Conservation (phyloP, 2,797 vertebrate genomes). For the Austrolebias charrua region DNA sequence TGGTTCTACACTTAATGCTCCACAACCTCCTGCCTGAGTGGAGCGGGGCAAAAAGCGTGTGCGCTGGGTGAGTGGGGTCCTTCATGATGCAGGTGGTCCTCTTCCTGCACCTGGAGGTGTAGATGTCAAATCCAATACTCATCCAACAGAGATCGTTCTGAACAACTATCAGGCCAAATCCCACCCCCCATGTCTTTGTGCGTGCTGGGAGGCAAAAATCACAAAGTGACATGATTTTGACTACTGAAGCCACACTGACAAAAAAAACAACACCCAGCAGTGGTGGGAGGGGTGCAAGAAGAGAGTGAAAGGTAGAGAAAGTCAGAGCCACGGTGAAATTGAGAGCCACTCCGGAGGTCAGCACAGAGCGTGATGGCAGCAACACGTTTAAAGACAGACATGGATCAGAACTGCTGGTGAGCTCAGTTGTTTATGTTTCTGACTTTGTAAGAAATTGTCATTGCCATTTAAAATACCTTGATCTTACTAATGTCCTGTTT, state of each 20-base stretch:
- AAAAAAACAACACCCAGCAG: conserved; percentile 29
- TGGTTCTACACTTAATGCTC: too few relatives aligned
- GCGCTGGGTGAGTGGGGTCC: too few relatives aligned
- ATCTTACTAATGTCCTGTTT: neutral
- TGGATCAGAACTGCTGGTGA: conserved; percentile 56
- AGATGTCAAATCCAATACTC: neutral
- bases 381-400: conserved; percentile 28
- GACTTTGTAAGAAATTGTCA: neutral
- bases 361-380: conserved; percentile 21
- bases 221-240: conserved; percentile 27
- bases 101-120: too few relatives aligned
- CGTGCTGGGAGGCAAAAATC: neutral
- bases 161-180: too few relatives aligned
- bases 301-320: conserved; percentile 62
- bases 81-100: too few relatives aligned
- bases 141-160: neutral
- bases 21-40: too few relatives aligned
- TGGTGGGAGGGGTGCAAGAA: conserved; percentile 53
- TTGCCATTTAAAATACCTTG: neutral
- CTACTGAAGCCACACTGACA: conserved; percentile 59
- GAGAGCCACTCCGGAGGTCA: conserved; percentile 49
- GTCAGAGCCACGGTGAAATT: conserved; percentile 56
- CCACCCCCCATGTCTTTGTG: neutral
- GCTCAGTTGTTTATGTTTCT: conserved; percentile 33
- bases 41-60: too few relatives aligned